A percentile compares a stretch with the other conserved stretches of the same genome.
phyloP scores from a whole-genome alignment of 2,888 invertebrate genomes.

The Stenodera caucasica region DNA sequence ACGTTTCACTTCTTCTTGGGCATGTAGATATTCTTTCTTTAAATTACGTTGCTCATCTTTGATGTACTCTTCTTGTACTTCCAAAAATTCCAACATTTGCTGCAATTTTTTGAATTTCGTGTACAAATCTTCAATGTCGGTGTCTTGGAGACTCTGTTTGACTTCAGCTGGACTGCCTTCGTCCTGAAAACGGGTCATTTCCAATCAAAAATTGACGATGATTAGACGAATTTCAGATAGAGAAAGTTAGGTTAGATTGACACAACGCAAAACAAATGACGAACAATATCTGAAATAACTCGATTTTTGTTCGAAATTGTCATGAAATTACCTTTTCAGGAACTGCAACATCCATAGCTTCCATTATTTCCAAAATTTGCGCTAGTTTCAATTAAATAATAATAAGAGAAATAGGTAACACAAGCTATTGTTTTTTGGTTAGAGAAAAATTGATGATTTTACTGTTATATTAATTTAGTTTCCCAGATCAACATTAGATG shows the following conservation, averaged over 20 bases:
- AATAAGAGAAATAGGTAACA: too few species aligned
- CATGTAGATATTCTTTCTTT: constrained; percentile 98
- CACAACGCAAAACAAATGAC: constrained; percentile 11
- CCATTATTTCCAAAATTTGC: constrained; percentile 60
- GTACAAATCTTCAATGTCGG: constrained; percentile 91
- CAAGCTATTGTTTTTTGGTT: not conserved
- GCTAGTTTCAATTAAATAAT: not conserved
- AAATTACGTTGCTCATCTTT: constrained; percentile 99
- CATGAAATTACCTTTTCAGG: constrained; percentile 70
- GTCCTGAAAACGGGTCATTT: constrained; percentile 58
- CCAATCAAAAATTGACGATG: not conserved
- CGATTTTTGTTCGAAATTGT: constrained; percentile 18
- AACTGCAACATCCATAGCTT: constrained; percentile 78
- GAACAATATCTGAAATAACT: constrained; percentile 6
- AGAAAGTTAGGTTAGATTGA: constrained; percentile 9
- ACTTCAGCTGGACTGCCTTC: constrained; percentile 69
- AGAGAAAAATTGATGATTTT: not conserved
- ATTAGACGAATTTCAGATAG: not conserved
- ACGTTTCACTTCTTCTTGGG: constrained; percentile 96
- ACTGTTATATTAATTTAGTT: not conserved
- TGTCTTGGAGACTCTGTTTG: constrained; percentile 73
- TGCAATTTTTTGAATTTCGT: constrained; percentile 98
- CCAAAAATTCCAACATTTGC: constrained; percentile 93
- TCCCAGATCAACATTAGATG: not conserved
- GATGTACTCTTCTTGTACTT: constrained; percentile 99